Evolutionary conservation across 2,797 vertebrate species (phyloP).

Genomic region (Halcyon chelicuti): DNA sequence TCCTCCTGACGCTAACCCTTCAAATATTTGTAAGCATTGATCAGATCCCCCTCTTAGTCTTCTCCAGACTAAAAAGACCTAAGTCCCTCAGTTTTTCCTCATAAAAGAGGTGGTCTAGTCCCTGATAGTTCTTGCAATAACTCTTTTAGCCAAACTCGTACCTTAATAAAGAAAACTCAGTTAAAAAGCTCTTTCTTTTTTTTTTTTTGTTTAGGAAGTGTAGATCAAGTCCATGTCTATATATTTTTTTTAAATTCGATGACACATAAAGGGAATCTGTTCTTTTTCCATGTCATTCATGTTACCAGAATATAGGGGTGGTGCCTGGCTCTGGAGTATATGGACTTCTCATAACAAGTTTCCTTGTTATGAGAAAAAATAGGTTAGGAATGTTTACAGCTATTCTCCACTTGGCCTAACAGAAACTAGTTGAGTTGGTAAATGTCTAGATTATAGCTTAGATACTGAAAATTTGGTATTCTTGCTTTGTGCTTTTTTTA

Average conservation of each 20-base stretch:
- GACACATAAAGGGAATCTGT: background rate
- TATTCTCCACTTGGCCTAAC: background rate
- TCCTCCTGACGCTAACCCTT: too few species aligned
- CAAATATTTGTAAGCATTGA: too few species aligned
- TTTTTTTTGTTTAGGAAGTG: background rate
- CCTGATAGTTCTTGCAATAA: background rate
- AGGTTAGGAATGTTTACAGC: background rate
- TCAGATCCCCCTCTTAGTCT: too few species aligned
- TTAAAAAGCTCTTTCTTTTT: background rate
- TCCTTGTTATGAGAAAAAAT: background rate
- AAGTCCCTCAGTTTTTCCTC: too few species aligned
- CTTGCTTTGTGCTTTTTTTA: background rate
- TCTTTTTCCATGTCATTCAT: background rate
- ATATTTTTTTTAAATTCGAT: background rate
- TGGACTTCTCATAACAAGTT: background rate
- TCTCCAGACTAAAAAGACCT: too few species aligned
- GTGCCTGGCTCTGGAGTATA: background rate
- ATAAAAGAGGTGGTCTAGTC: too few species aligned
- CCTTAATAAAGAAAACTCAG: background rate
- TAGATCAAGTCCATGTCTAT: background rate
- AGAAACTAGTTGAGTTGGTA: background rate
- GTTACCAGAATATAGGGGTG: background rate
- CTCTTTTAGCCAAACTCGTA: background rate
- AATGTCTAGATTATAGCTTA: background rate
- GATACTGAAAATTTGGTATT: background rate